These are phyloP conservation scores for Eptesicus fuscus DNA, from an alignment of 2,113 vertebrate species.

Conservation along the genomic window DNA sequence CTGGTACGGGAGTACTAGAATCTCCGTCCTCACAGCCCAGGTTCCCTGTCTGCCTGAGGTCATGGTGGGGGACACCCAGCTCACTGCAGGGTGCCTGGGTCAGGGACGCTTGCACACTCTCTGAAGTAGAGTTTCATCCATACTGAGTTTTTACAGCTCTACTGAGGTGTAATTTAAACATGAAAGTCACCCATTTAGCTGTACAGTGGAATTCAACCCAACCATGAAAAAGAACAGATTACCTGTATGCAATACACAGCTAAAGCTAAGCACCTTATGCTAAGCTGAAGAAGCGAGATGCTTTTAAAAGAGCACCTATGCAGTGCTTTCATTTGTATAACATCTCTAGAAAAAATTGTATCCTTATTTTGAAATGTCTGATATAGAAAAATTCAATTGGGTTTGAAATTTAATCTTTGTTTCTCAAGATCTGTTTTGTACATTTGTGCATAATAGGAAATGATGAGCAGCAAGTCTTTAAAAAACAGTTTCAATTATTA, in stretches of 20 bases:
- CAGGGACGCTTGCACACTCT: neutral
- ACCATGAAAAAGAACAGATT: neutral
- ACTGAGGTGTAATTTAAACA: neutral
- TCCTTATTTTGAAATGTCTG: neutral
- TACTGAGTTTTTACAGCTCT: neutral
- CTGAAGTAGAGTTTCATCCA: too few relatives aligned
- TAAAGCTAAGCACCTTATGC: neutral
- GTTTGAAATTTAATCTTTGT: neutral
- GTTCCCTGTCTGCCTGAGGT: neutral
- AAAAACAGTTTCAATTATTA: neutral
- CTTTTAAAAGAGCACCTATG: neutral
- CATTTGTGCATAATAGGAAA: neutral
- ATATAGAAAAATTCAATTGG: neutral
- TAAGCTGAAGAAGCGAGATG: neutral
- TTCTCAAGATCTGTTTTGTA: neutral
- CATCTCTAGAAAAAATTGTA: neutral
- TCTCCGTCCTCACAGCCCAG: neutral
- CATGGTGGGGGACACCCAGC: neutral
- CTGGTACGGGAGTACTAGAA: neutral
- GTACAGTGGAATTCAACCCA: neutral
- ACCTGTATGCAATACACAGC: accelerated
- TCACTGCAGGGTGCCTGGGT: neutral
- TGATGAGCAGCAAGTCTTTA: neutral
- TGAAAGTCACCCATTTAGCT: neutral
- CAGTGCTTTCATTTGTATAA: neutral